Evolutionary conservation across 2,888 invertebrate genomes (phyloP).

Genomic region (Octonoba sinensis): DNA sequence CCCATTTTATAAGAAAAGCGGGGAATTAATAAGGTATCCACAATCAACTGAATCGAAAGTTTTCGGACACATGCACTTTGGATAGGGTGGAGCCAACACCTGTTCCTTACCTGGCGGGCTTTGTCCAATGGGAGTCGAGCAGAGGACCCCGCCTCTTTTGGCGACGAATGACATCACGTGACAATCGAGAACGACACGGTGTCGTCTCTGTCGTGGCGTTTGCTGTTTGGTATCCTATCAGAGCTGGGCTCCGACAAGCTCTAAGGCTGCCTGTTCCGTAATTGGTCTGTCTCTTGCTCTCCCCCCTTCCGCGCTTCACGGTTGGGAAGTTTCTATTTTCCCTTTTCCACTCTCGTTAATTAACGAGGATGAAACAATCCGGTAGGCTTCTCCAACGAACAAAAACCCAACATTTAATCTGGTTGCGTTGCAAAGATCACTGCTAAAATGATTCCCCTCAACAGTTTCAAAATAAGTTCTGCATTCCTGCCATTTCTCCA

Average conservation of each 20-base stretch:
- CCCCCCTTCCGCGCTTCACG: background rate
- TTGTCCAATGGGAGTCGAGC: slow-evolving; percentile 25
- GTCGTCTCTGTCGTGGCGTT: slow-evolving; percentile 56
- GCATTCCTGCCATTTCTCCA: too few relatives aligned
- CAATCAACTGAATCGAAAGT: background rate
- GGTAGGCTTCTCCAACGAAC: too few relatives aligned
- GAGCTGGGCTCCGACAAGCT: background rate
- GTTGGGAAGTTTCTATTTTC: background rate
- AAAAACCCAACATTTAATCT: too few relatives aligned
- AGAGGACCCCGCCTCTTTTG: slow-evolving; percentile 28
- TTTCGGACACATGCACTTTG: slow-evolving; percentile 12
- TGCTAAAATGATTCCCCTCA: too few relatives aligned
- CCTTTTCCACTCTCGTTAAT: background rate
- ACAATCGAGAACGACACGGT: slow-evolving; percentile 52
- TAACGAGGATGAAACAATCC: too few relatives aligned
- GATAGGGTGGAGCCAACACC: slow-evolving; percentile 40
- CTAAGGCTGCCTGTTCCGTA: background rate
- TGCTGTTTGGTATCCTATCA: slow-evolving; percentile 56
- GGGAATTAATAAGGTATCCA: slow-evolving; percentile 12
- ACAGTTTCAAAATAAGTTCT: too few relatives aligned
- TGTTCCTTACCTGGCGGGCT: slow-evolving; percentile 31
- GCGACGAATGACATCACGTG: slow-evolving; percentile 57
- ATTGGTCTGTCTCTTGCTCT: slow-evolving; percentile 13
- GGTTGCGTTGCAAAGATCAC: too few relatives aligned
- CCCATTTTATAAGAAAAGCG: background rate